Evolutionary conservation across 2,113 vertebrate species (phyloP).

Genomic region (Phaethornis superciliosus): DNA sequence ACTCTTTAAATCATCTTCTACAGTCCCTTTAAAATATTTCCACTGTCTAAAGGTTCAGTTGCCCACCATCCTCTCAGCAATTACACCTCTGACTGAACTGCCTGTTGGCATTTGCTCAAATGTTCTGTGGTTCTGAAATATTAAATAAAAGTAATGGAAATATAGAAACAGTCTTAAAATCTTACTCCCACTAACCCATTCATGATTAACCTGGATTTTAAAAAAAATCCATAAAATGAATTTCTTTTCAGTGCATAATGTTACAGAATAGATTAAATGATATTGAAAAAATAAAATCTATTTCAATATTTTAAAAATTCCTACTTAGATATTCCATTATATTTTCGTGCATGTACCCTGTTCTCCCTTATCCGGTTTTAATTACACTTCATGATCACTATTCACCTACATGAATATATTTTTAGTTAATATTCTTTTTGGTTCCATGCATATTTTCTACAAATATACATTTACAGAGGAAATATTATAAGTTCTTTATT

Average conservation of each 20-base stretch:
- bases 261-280: neutral
- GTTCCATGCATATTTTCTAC: neutral
- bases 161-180: neutral
- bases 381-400: neutral
- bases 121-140: neutral
- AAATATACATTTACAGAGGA: neutral
- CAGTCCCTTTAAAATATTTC: neutral
- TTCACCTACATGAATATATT: neutral
- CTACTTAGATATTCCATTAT: conserved; percentile 1
- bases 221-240: neutral
- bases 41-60: neutral
- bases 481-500: neutral
- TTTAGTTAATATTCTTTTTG: neutral
- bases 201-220: neutral
- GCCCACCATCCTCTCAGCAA: neutral
- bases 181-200: neutral
- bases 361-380: neutral
- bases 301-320: neutral
- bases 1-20: neutral
- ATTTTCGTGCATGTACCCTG: neutral
- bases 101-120: neutral
- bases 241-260: neutral
- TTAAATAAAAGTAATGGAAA: neutral
- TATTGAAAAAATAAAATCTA: neutral
- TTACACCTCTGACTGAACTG: neutral